Evolutionary conservation across 2,113 vertebrate species (phyloP), one percentile per base, ranked within the genome.

Genomic region (Isurus oxyrinchus): DNA sequence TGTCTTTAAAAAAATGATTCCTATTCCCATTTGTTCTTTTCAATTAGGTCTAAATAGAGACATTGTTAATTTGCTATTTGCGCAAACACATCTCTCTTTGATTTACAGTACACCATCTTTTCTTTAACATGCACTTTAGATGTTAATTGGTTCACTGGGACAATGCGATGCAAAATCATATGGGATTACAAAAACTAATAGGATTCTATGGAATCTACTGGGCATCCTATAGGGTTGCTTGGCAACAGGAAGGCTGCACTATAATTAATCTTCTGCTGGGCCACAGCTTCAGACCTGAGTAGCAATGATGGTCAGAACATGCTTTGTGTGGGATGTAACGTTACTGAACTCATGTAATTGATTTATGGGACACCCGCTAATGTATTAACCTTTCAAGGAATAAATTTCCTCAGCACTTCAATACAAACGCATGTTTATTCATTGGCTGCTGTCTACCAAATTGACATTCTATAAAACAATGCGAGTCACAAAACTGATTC

Each of bases 351-450:
- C 11, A 10, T 27, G 94, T 69, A 95, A 72, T 72, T 95, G 94
- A 95, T 95, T 95, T 72, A 95, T 95, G 94, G 94, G 94, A 53
- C 35, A 53, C 49, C 49, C 25, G 94, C 94, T 95, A 95, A 95
- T 72, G 94, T 55, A 95, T 95, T 95, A 95, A 95, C 94, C 94
- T 95, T 95, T 95, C 66, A 35, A 55, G 27, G 94, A 95, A 69
- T 95, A 72, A 95, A 69, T 95, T 95, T 72, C 66, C 67, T 76
- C 94, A 53, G 67, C 94, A 95, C 49, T 95, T 69, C 66, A 69
- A 95, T 72, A 72, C 67, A 72, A 53, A 31, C 5, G n/a, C 94
- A 72, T 72, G 94, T 95, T 95, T 95, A 72, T 69, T 95, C 94
- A 69, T 72, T 76, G 67, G 94, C 44, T 31, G 44, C 66, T 95